phyloP scores from a whole-genome alignment of 2,888 invertebrate genomes.

The Drosophila lacicola region DNA sequence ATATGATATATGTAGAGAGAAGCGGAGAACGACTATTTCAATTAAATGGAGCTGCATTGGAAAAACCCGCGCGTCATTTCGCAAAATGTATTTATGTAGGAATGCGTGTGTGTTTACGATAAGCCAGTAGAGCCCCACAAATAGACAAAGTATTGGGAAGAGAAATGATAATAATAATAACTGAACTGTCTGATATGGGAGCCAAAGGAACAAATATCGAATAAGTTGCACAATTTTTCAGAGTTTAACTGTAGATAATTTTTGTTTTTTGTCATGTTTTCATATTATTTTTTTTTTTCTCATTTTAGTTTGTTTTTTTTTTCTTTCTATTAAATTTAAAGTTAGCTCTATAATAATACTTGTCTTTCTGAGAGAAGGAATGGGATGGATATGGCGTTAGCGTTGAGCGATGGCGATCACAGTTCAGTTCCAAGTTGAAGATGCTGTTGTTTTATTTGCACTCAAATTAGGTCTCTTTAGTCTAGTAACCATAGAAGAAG shows the following conservation, averaged over 20 bases:
- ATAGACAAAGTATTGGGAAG: conserved; percentile 2
- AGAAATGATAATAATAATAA: neutral
- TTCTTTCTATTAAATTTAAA: conserved; percentile 24
- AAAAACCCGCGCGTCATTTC: conserved; percentile 9
- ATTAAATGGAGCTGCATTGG: conserved; percentile 35
- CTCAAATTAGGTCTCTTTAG: conserved; percentile 31
- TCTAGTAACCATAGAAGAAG: conserved; percentile 83
- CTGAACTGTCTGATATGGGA: conserved; percentile 7
- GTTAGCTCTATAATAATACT: conserved; percentile 54
- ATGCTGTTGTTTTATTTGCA: conserved; percentile 59
- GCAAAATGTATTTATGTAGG: neutral
- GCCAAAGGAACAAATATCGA: conserved; percentile 3
- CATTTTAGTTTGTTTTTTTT: conserved; percentile 30
- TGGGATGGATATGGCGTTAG: conserved; percentile 30
- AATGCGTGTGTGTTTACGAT: conserved; percentile 21
- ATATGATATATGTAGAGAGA: conserved; percentile 29
- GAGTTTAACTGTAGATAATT: conserved; percentile 13
- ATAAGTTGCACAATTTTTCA: conserved; percentile 4
- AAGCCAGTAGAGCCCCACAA: conserved; percentile 21
- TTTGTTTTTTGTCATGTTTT: conserved; percentile 8
- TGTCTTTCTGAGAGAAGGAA: conserved; percentile 28
- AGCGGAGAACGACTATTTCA: conserved; percentile 31
- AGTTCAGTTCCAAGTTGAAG: conserved; percentile 71
- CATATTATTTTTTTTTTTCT: conserved; percentile 13
- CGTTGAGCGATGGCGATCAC: conserved; percentile 52